Percentiles rank a stretch among this genome's conserved stretches.
phyloP scores from a whole-genome alignment of 2,888 invertebrate genomes.

The Drosophila neoperkinsi region DNA sequence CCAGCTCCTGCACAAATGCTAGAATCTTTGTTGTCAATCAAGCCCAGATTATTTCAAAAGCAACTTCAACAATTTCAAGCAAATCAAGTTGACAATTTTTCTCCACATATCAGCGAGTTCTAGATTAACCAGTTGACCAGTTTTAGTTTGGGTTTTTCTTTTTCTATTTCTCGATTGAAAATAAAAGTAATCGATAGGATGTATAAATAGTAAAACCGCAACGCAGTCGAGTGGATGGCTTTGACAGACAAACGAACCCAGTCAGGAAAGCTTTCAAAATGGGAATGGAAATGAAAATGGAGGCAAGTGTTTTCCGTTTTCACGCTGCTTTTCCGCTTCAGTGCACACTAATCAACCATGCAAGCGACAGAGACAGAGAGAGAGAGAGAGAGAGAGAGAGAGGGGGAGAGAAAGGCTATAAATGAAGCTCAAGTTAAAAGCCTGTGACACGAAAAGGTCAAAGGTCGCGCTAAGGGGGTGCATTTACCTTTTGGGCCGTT shows the following conservation, averaged over 20 bases:
- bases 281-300: conserved; percentile 3
- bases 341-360: conserved; percentile 44
- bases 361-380: neutral
- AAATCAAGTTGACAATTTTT: neutral
- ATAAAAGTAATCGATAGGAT: conserved; percentile 58
- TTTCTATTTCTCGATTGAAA: conserved; percentile 16
- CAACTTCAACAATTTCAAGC: neutral
- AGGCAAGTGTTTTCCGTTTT: conserved; percentile 58
- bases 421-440: conserved; percentile 27
- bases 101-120: neutral
- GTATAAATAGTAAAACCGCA: conserved; percentile 20
- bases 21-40: neutral
- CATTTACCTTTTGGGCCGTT: conserved; percentile 76
- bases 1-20: no score
- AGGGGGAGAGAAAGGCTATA: neutral
- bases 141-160: neutral
- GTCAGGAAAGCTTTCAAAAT: conserved; percentile 16
- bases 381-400: neutral
- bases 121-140: neutral
- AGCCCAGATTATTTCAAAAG: neutral
- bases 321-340: conserved; percentile 67
- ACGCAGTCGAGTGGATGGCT: conserved; percentile 1
- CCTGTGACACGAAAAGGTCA: conserved; percentile 68
- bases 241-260: neutral
- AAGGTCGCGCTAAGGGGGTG: conserved; percentile 57